Percentiles rank a stretch among this genome's conserved stretches.
Conservation (phyloP, 2,797 vertebrate species). For the Periparus ater region DNA sequence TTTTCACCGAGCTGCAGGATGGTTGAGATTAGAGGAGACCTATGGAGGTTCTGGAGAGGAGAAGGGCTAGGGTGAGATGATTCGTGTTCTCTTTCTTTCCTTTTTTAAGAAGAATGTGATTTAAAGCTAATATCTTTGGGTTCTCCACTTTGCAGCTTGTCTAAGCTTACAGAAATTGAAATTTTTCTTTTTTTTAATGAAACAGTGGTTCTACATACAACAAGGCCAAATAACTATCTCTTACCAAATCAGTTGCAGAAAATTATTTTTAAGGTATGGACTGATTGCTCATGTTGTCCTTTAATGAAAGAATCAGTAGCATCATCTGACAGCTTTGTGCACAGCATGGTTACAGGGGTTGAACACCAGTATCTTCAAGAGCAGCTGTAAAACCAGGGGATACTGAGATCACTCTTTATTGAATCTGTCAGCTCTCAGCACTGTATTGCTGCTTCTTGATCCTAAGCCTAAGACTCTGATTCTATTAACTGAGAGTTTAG, state of each 20-base stretch:
- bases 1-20: background rate
- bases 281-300: background rate
- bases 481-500: background rate
- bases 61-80: background rate
- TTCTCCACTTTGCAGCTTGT: background rate
- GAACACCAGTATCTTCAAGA: background rate
- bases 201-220: background rate
- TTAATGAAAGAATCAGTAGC: background rate
- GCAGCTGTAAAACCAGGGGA: background rate
- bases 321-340: background rate
- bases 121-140: background rate
- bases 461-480: background rate
- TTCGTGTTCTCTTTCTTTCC: background rate
- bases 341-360: background rate
- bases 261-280: background rate
- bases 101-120: background rate
- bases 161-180: background rate
- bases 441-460: background rate
- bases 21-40: background rate
- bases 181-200: background rate
- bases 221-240: background rate
- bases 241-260: background rate
- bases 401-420: background rate
- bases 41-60: background rate
- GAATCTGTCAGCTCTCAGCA: background rate